Evolutionary conservation across 1,140 invertebrate genomes (phyloP).

Genomic region (Conus ventricosus): DNA sequence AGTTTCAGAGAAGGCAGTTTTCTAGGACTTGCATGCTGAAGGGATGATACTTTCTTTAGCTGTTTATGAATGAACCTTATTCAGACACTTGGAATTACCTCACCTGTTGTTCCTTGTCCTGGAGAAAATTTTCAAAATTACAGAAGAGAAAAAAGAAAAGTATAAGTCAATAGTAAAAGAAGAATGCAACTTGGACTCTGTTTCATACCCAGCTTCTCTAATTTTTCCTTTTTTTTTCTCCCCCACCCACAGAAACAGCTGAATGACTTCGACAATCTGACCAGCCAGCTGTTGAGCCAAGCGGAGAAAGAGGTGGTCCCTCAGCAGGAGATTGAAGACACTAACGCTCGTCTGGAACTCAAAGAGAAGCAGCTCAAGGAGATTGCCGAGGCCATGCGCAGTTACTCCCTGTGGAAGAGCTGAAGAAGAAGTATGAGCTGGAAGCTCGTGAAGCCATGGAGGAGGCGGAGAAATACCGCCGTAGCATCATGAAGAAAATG

Average conservation of each 20-base stretch:
- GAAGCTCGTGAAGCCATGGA: constrained; percentile 60
- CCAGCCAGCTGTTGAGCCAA: constrained; percentile 56
- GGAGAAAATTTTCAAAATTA: too few relatives aligned
- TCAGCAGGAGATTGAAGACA: constrained; percentile 64
- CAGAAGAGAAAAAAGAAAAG: neutral
- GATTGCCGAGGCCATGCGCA: constrained; percentile 68
- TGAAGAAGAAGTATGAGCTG: constrained; percentile 66
- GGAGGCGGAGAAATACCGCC: constrained; percentile 60
- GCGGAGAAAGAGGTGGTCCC: constrained; percentile 63
- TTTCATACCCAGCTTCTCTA: neutral
- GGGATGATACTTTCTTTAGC: too few relatives aligned
- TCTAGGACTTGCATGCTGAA: too few relatives aligned
- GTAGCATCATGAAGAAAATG: constrained; percentile 63
- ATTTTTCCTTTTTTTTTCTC: neutral
- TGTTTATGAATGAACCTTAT: too few relatives aligned
- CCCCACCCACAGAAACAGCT: constrained; percentile 57
- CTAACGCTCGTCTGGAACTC: constrained; percentile 63
- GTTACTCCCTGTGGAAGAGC: constrained; percentile 63
- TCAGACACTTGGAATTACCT: too few relatives aligned
- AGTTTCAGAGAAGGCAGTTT: too few relatives aligned
- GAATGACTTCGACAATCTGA: constrained; percentile 67
- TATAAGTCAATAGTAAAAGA: neutral
- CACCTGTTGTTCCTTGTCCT: too few relatives aligned
- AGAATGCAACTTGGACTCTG: neutral
- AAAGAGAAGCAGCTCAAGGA: constrained; percentile 70